Evolutionary conservation across 2,797 vertebrate species (phyloP).

Genomic region (Cossypha polioptera): DNA sequence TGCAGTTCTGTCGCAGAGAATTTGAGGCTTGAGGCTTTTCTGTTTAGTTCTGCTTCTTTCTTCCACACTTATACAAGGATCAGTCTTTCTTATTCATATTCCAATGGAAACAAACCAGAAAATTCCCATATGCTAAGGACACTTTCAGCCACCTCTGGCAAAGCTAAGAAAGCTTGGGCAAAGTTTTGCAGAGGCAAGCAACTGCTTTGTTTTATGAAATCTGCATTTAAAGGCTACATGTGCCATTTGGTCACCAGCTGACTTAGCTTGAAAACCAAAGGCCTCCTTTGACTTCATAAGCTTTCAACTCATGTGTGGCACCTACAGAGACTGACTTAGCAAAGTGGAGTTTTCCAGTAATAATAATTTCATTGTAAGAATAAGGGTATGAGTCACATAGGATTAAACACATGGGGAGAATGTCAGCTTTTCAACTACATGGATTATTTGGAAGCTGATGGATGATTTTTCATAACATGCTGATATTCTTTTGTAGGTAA

Average conservation of each 20-base stretch:
- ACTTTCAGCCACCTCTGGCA: neutral
- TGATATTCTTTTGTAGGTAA: neutral
- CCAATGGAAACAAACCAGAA: neutral
- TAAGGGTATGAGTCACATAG: conserved; percentile 2
- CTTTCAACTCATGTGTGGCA: conserved; percentile 42
- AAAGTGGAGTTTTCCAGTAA: conserved; percentile 20
- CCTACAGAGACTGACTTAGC: conserved; percentile 27
- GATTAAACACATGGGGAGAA: conserved; percentile 45
- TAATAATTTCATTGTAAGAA: conserved; percentile 41
- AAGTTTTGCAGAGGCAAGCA: conserved; percentile 26
- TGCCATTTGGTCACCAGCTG: conserved; percentile 70
- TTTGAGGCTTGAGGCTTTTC: neutral
- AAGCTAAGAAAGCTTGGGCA: neutral
- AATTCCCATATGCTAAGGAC: neutral
- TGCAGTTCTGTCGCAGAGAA: neutral
- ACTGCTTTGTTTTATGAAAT: conserved; percentile 34
- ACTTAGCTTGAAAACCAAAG: conserved; percentile 4
- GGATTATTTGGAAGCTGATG: conserved; percentile 37
- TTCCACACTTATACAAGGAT: neutral
- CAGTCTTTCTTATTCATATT: neutral
- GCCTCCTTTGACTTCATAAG: neutral
- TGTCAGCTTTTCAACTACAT: neutral
- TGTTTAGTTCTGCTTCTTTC: neutral
- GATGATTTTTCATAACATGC: conserved; percentile 7
- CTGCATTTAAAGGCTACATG: neutral